Base-by-base conservation (phyloP, 2,888 invertebrate species). In the Noctua comes region DNA sequence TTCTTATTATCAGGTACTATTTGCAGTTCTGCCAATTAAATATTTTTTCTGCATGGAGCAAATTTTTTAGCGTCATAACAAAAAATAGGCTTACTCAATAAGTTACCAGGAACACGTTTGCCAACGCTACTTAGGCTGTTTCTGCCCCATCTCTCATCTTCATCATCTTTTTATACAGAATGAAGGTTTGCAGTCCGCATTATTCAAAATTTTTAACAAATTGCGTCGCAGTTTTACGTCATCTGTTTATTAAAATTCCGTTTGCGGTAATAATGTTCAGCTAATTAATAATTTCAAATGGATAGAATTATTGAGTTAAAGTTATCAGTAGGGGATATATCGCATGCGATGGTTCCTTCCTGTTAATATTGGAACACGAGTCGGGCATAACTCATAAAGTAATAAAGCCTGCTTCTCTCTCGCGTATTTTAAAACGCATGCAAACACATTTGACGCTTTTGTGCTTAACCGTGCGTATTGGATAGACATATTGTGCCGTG, bases 401-500 rank as follows among this genome's bases (percentile, higher is more conserved):
- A 66, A 43, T 66, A 43, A n/a, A 66, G 3, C 65, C n/a, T 16
- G n/a, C 66, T 66, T n/a, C n/a, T 13, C n/a, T n/a, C n/a, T n/a
- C 57, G 40, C 16, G 6, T 40, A 64, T 36, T 77, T 62, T 1
- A 46, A 82, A 76, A 82, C 66, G 24, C 48, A 48, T 7, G 18
- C 18, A 51, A 54, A 54, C 24, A 77, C 16, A 40, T 57, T 21
- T 51, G 21, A 46, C 54, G 73, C 40, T 54, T 57, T 74, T 82
- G 79, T 82, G 76, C 74, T 73, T 77, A 79, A 72, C 77, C 77
- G 46, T 80, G 75, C 77, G 80, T 84, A 86, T 85, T 89, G 73
- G 86, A 78, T 80, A 88, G 88, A 87, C 86, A 90, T 91, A 94
- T 95, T 95, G 95, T 95, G 91, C 88, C 88, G 92, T 95, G 95